Evolutionary conservation across 2,113 vertebrate species (phyloP).

Genomic region (Anguilla rostrata): DNA sequence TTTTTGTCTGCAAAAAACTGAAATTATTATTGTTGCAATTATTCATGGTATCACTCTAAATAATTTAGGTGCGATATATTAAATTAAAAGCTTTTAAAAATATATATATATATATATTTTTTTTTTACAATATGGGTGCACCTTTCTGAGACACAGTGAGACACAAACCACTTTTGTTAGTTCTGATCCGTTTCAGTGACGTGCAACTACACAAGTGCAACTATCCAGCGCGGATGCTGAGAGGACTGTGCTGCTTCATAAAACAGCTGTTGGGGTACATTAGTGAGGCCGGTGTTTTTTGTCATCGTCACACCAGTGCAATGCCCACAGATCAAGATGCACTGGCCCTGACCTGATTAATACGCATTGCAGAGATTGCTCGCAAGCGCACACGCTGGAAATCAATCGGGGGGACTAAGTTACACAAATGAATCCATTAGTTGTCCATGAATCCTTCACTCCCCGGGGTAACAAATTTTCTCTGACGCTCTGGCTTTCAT

Average conservation of each 20-base stretch:
- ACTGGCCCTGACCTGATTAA: constrained; percentile 14
- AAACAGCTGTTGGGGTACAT: constrained; percentile 37
- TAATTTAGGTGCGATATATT: too few relatives aligned
- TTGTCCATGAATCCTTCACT: constrained; percentile 21
- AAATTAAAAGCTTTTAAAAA: too few relatives aligned
- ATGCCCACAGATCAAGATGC: background rate
- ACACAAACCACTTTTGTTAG: too few relatives aligned
- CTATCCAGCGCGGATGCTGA: background rate
- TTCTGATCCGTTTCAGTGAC: too few relatives aligned
- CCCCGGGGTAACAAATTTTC: constrained; percentile 39
- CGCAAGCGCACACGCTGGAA: constrained; percentile 23
- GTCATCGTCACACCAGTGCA: background rate
- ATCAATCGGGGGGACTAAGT: constrained; percentile 30
- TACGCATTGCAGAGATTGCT: constrained; percentile 10
- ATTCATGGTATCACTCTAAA: too few relatives aligned
- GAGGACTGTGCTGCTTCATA: constrained; percentile 2
- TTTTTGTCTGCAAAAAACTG: too few relatives aligned
- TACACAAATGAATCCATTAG: constrained; percentile 41
- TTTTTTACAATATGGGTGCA: too few relatives aligned
- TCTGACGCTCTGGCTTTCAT: constrained; percentile 17
- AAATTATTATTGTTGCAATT: too few relatives aligned
- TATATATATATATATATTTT: too few relatives aligned
- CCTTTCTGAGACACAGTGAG: too few relatives aligned
- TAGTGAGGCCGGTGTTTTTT: constrained; percentile 41
- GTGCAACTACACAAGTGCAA: too few relatives aligned